A percentile compares a stretch with the other conserved stretches of the same genome.
phyloP scores from a whole-genome alignment of 1,140 invertebrate species.

The Brachionus rotundiformis region DNA sequence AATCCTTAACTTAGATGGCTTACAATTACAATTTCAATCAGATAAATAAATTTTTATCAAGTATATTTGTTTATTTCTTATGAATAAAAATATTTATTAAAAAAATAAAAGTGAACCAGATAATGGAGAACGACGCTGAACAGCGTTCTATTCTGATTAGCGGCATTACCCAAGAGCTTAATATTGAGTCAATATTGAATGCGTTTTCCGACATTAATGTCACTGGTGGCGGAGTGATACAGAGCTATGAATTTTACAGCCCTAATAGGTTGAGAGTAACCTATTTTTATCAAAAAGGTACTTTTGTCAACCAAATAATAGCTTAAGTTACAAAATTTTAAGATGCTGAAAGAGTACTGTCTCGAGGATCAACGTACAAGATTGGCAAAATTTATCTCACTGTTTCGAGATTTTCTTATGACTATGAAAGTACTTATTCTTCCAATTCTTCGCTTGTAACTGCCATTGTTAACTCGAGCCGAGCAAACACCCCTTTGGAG shows the following conservation, averaged over 20 bases:
- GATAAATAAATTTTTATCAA: conserved; percentile 41
- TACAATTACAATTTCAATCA: conserved; percentile 16
- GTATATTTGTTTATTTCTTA: conserved; percentile 3
- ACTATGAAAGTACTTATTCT: background rate
- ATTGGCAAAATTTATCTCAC: conserved; percentile 13
- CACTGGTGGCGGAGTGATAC: conserved; percentile 24
- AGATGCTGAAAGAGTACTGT: conserved; percentile 24
- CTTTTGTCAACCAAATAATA: background rate
- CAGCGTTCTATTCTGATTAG: background rate
- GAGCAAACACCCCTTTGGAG: conserved; percentile 2
- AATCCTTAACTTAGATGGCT: background rate
- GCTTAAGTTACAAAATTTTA: background rate
- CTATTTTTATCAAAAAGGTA: conserved; percentile 36
- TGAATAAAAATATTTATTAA: no score
- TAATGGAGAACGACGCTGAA: conserved; percentile 11
- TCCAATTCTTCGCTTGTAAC: background rate
- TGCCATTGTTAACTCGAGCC: conserved; percentile 11
- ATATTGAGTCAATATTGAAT: background rate
- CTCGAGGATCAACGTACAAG: background rate
- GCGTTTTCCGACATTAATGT: conserved; percentile 21
- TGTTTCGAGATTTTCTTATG: conserved; percentile 22
- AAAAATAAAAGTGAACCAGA: conserved; percentile 16
- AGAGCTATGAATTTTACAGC: conserved; percentile 23
- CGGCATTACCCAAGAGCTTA: background rate
- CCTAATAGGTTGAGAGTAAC: conserved; percentile 11